phyloP scores from a whole-genome alignment of 2,888 invertebrate species.

The Allophyes oxyacanthae region DNA sequence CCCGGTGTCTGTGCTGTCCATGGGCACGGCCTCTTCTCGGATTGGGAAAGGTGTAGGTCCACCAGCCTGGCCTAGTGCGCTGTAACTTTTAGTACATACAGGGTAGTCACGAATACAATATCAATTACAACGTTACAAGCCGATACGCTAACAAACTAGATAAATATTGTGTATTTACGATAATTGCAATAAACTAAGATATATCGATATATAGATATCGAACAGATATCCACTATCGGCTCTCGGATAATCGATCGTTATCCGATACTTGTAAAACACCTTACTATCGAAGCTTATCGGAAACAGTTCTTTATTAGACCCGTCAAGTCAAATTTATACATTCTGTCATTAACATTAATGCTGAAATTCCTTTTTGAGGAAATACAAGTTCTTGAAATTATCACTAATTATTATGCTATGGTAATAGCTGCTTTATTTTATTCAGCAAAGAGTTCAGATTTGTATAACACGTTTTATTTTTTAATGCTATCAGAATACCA shows the following conservation, averaged over 20 bases:
- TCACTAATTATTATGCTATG: not conserved
- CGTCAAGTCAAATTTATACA: slow-evolving; percentile 1
- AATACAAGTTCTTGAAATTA: slow-evolving; percentile 1
- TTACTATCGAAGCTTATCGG: slow-evolving; percentile 53
- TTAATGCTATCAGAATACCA: not conserved
- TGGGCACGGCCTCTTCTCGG: too few species aligned
- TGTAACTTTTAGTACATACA: too few species aligned
- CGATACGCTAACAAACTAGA: slow-evolving; percentile 14
- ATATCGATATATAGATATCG: slow-evolving; percentile 53
- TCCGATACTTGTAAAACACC: slow-evolving; percentile 64
- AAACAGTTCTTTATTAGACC: slow-evolving; percentile 22
- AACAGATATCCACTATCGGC: slow-evolving; percentile 59
- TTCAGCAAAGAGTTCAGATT: not conserved
- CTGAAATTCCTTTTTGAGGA: not conserved
- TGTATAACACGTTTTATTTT: not conserved
- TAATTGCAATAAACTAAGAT: slow-evolving; percentile 39
- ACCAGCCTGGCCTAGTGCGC: too few species aligned
- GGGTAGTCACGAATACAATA: not conserved
- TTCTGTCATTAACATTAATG: not conserved
- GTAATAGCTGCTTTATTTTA: slow-evolving; percentile 13
- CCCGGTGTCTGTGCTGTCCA: too few species aligned
- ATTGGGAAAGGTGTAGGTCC: too few species aligned
- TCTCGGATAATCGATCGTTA: slow-evolving; percentile 61
- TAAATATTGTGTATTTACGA: slow-evolving; percentile 50
- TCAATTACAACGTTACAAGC: not conserved